phyloP scores from a whole-genome alignment of 2,113 vertebrate species.

The Pipra filicauda region DNA sequence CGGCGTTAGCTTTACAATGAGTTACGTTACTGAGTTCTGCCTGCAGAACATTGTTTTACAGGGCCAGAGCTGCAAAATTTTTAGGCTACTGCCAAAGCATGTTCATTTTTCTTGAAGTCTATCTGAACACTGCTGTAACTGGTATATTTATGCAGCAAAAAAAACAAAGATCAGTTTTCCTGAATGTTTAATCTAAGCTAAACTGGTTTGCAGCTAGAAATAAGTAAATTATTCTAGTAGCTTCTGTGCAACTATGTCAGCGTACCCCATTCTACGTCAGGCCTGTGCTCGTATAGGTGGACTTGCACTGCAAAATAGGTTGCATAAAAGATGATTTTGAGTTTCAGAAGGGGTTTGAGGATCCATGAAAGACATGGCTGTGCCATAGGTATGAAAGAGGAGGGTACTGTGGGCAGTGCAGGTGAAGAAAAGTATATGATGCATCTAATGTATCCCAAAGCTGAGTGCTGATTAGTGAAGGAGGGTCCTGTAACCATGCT shows the following conservation, averaged over 20 bases:
- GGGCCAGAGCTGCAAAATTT: slow-evolving; percentile 17
- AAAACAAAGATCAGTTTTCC: neutral
- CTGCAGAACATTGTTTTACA: slow-evolving; percentile 2
- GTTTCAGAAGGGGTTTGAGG: neutral
- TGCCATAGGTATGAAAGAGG: neutral
- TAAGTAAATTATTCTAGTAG: neutral
- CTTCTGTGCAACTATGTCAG: neutral
- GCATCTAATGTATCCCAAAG: neutral
- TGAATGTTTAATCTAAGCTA: neutral
- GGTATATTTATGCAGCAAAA: slow-evolving; percentile 14
- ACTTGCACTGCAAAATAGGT: neutral
- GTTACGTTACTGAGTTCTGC: slow-evolving; percentile 34
- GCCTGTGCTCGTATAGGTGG: neutral
- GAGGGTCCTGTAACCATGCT: neutral
- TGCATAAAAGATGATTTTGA: neutral
- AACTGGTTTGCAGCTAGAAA: neutral
- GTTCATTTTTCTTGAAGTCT: slow-evolving; percentile 33
- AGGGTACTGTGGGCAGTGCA: neutral
- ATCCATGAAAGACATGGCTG: neutral
- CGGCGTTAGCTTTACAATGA: slow-evolving; percentile 49
- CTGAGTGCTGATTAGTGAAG: neutral
- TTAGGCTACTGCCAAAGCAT: neutral
- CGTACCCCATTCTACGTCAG: neutral
- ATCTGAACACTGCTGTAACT: neutral
- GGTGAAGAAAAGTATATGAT: neutral